A percentile compares a stretch with the other conserved stretches of the same genome.
Conservation (phyloP, 2,797 vertebrate genomes). For the Perodicticus potto region DNA sequence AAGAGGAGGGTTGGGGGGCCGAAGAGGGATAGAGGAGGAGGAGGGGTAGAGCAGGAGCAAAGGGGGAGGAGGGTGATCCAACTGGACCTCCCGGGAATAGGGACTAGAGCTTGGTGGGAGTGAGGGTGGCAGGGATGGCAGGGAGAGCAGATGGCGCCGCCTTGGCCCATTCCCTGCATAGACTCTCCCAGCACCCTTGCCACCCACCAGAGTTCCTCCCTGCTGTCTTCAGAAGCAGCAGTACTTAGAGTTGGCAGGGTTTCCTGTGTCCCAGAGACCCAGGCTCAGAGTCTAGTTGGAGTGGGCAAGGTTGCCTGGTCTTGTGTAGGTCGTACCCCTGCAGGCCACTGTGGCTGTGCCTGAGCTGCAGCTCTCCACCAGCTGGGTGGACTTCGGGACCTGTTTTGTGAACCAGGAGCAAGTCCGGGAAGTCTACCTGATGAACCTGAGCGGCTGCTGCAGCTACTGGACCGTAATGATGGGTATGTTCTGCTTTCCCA, state of each 20-base stretch:
- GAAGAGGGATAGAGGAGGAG: no score
- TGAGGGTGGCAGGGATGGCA: neutral
- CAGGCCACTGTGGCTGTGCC: constrained; percentile 89
- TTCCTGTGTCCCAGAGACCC: neutral
- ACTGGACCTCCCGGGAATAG: rapidly evolving
- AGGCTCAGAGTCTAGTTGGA: neutral
- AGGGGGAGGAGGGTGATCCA: no score
- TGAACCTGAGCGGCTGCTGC: constrained; percentile 88
- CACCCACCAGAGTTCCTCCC: rapidly evolving
- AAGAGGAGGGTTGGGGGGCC: neutral
- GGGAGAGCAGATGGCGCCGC: rapidly evolving
- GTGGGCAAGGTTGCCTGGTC: neutral
- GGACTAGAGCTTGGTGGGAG: neutral
- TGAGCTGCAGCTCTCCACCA: constrained; percentile 89
- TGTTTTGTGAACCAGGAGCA: constrained; percentile 90
- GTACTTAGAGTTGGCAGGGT: neutral
- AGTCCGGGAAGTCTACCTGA: constrained; percentile 89
- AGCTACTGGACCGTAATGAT: constrained; percentile 92
- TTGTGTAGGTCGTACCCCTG: constrained; percentile 91
- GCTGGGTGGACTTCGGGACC: constrained; percentile 91
- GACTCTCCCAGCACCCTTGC: neutral
- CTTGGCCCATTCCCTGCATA: neutral
- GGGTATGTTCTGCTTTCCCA: constrained; percentile 84
- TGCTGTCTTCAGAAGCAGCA: neutral
- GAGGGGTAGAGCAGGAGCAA: no score